Evolutionary conservation across 1,140 invertebrate species (phyloP).

Genomic region (Sesamia nonagrioides): DNA sequence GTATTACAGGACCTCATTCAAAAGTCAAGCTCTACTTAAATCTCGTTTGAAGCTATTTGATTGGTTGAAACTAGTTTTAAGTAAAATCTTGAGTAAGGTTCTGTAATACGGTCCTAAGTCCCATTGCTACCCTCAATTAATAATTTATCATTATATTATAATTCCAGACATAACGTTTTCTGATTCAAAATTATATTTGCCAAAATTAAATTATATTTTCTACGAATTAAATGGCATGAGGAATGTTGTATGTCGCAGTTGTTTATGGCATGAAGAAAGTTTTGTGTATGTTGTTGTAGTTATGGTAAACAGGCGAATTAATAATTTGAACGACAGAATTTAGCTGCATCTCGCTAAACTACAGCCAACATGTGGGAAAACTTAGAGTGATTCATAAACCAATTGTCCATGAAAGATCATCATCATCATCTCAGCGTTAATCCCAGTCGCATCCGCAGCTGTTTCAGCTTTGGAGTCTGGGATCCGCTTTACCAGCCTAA

Average conservation of each 20-base stretch:
- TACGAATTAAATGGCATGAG: background rate
- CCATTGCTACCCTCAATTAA: no score
- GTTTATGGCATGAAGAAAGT: background rate
- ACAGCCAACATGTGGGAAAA: conserved; percentile 3
- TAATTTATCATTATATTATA: no score
- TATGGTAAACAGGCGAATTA: background rate
- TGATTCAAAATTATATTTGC: background rate
- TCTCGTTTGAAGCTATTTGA: no score
- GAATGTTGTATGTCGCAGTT: background rate
- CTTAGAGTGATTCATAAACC: background rate
- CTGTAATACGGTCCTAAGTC: no score
- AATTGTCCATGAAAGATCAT: background rate
- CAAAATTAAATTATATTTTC: background rate
- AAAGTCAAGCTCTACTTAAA: no score
- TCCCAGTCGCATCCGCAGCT: no score
- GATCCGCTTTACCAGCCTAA: no score
- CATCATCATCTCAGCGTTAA: no score
- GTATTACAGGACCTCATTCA: no score
- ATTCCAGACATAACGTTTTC: background rate
- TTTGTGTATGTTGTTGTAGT: background rate
- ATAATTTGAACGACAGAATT: background rate
- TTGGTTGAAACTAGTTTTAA: no score
- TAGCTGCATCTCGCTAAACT: background rate
- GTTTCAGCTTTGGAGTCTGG: no score
- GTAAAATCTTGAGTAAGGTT: no score